phyloP scores from a whole-genome alignment of 2,888 invertebrate genomes.

The Thereva unica region DNA sequence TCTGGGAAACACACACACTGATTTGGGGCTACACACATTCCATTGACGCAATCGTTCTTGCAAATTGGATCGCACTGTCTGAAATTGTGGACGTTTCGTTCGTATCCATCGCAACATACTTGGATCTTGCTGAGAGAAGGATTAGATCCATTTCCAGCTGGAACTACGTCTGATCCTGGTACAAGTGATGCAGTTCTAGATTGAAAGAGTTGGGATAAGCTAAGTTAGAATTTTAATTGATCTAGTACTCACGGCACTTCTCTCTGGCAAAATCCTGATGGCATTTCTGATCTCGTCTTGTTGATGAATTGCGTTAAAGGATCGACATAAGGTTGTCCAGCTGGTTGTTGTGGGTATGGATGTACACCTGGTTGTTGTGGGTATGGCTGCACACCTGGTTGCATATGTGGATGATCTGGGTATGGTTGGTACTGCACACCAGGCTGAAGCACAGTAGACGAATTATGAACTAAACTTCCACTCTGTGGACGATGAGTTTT shows the following conservation, averaged over 20 bases:
- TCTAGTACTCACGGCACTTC: conserved; percentile 57
- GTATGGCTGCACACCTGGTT: background rate
- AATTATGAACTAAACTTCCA: conserved; percentile 5
- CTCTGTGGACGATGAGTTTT: conserved; percentile 32
- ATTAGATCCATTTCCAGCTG: conserved; percentile 58
- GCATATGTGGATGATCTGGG: background rate
- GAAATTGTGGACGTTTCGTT: conserved; percentile 63
- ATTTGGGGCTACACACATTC: conserved; percentile 64
- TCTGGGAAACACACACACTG: conserved; percentile 65
- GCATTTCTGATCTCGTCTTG: conserved; percentile 54
- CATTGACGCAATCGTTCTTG: conserved; percentile 59
- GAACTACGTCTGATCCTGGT: conserved; percentile 43
- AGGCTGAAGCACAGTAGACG: background rate
- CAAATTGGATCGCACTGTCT: conserved; percentile 60
- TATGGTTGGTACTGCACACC: no score
- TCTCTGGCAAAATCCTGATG: conserved; percentile 54
- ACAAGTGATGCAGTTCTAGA: conserved; percentile 53
- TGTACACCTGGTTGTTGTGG: background rate
- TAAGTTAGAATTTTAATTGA: background rate
- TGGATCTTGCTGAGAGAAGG: conserved; percentile 68
- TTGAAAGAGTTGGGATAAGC: no score
- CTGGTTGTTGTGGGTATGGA: background rate
- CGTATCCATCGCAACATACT: conserved; percentile 74
- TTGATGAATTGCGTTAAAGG: conserved; percentile 54
- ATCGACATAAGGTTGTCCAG: conserved; percentile 45